Base-by-base conservation (phyloP, 2,888 invertebrate species). In the Hedya salicella region DNA sequence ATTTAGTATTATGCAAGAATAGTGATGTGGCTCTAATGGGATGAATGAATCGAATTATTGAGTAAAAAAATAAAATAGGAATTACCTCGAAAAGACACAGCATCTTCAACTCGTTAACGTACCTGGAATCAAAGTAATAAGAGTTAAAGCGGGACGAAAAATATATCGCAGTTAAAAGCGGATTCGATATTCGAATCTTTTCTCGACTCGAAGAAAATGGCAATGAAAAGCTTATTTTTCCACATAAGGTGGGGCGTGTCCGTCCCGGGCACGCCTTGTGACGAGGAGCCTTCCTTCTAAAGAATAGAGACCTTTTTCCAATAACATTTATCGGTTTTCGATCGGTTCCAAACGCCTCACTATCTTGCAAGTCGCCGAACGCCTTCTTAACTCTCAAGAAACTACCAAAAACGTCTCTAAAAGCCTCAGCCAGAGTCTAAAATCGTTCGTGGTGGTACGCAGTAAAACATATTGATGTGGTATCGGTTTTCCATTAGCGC, bases 291-390 rank as follows among this genome's bases (percentile, higher is more conserved):
- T 83, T 87, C 82, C 78, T 76, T 74, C 82, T 76, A 78, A 79
- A 81, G 78, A 82, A 89, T 90, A 91, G 82, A 89, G 91, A 81
- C 85, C 85, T 85, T 86, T 90, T 91, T 91, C 88, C 90, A 86
- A 89, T 90, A 89, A 77, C 79, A 52, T 77, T 81, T 87, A 91
- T 91, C 90, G 87, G 85, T 77, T 81, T 88, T 87, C 91, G 90
- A 91, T 91, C 91, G 87, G 84, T 86, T 84, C 83, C 85, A 79
- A 88, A 91, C 91, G 91, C 91, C 91, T 88, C 84, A 89, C 91
- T 91, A 91, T 91, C 91, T 91, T 88, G 75, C 85, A 90, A 91
- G 90, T 90, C 91, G 91, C 91, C 87, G 82, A 85, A 91, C 92
- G 92, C 92, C 92, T 92, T 91, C 92, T 87, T 89, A 87, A 83